Base-by-base conservation (phyloP, 2,113 vertebrate genomes). In the Pelmatolapia mariae region DNA sequence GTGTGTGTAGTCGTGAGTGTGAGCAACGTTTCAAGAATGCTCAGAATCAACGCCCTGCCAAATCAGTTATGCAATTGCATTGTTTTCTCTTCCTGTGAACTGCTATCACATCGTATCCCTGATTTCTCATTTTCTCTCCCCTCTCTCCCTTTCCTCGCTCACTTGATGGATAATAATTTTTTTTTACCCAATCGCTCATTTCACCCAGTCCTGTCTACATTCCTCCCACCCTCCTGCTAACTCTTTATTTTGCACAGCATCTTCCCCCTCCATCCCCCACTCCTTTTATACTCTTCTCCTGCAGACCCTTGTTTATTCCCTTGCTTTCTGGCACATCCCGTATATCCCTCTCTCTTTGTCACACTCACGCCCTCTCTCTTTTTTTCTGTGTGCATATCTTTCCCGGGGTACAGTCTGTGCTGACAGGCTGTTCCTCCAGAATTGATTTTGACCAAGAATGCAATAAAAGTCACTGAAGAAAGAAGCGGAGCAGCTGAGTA, bases 371-470 rank as follows among this genome's bases (percentile, higher is more conserved):
- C 18, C 80, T 57, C 86, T 61, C 56, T 52, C 10, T 33, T 53
- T 76, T 86, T 33, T 18, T 10, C 40, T 47, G 12, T 83, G 29
- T 56, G 18, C 82, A 10, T 63, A 7, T 83, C 83, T 89, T 91
- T 91, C 80, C 82, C 40, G n/a, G 91, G 90, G 93, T 81, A 93
- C 94, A 88, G 87, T 87, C 89, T 93, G 91, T 93, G 88, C 94
- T 91, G 89, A 94, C 94, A 93, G 81, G 57, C 86, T 89, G 85
- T 85, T 92, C 84, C 85, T 90, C 84, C 71, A 83, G 82, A 90
- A 94, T 93, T 92, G 92, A 94, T 94, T 94, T 89, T 88, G 81
- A 87, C 78, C 83, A 91, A 93, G 87, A 95, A 95, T 87, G 87
- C 93, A 94, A 90, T 93, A 93, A 95, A 95, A 93, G 91, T 89